Percentiles rank a stretch among this genome's conserved stretches.
phyloP scores from a whole-genome alignment of 2,797 vertebrate species.

The Hippocampus kuda region DNA sequence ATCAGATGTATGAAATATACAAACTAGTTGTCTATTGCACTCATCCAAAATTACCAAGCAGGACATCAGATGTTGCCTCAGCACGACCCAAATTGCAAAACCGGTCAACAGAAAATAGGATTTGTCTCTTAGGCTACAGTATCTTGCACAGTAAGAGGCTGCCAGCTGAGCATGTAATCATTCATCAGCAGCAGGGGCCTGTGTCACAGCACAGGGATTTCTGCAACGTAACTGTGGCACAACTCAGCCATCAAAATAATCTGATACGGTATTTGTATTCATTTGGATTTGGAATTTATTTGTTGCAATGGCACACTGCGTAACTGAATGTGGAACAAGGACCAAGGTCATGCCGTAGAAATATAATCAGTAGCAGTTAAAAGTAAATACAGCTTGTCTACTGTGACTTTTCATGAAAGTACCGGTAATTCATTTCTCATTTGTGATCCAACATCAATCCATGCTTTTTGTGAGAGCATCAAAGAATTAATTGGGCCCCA shows the following conservation, averaged over 20 bases:
- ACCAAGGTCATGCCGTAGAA: not conserved
- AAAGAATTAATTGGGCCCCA: not conserved
- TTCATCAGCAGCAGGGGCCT: constrained; percentile 31
- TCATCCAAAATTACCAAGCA: constrained; percentile 19
- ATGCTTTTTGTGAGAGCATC: constrained; percentile 11
- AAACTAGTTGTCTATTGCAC: not conserved
- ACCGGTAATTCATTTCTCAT: not conserved
- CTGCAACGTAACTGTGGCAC: constrained; percentile 15
- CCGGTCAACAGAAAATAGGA: constrained; percentile 41
- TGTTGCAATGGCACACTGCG: not conserved
- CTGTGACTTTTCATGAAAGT: not conserved
- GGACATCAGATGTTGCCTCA: constrained; percentile 28
- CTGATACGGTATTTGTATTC: not conserved
- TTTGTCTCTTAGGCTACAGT: constrained; percentile 49
- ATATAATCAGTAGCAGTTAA: not conserved
- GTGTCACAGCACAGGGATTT: constrained; percentile 12
- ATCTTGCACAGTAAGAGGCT: constrained; percentile 47
- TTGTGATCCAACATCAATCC: not conserved
- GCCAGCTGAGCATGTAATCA: constrained; percentile 49
- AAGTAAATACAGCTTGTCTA: not conserved
- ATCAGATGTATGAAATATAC: not conserved
- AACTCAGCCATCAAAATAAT: constrained; percentile 4
- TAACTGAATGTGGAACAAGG: not conserved
- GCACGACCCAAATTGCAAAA: constrained; percentile 48
- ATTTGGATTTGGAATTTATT: not conserved